Percentiles rank a stretch among this genome's conserved stretches.
These are phyloP conservation scores for Heliconius hortense DNA, from an alignment of 2,888 invertebrate genomes.

Conservation along the genomic window DNA sequence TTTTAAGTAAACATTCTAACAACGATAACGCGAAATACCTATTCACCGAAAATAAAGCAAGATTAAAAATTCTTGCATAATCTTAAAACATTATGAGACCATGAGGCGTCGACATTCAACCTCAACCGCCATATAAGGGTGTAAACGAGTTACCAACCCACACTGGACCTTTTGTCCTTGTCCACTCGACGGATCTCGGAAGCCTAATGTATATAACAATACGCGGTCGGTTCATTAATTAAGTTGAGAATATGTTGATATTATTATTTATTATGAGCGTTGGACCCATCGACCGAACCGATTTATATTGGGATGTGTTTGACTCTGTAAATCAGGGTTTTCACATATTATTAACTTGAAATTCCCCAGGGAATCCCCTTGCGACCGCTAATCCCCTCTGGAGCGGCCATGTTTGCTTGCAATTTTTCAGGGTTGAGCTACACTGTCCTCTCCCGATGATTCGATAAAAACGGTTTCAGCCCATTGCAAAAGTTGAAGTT, in stretches of 20 bases:
- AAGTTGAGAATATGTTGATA: slow-evolving; percentile 22
- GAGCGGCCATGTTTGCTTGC: no score
- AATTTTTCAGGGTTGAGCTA: no score
- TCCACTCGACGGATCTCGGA: slow-evolving; percentile 42
- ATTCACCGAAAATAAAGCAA: slow-evolving; percentile 4
- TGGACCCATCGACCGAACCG: no score
- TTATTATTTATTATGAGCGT: slow-evolving; percentile 27
- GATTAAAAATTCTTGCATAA: slow-evolving; percentile 30
- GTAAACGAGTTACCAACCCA: slow-evolving; percentile 56
- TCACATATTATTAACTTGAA: neutral
- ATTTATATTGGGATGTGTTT: slow-evolving; percentile 2
- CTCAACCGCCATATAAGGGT: slow-evolving; percentile 59
- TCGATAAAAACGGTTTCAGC: no score
- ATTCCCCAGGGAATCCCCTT: no score
- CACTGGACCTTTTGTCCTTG: slow-evolving; percentile 55
- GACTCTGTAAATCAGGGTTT: neutral
- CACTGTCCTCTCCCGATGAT: no score
- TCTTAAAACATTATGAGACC: slow-evolving; percentile 46
- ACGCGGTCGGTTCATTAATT: slow-evolving; percentile 30
- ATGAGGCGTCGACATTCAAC: slow-evolving; percentile 48
- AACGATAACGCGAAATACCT: neutral
- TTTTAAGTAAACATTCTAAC: slow-evolving; percentile 1
- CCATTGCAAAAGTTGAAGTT: no score
- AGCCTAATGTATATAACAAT: slow-evolving; percentile 36
- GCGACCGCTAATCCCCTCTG: no score